Conservation (phyloP, 1,140 invertebrate genomes). For the Myzus persicae region DNA sequence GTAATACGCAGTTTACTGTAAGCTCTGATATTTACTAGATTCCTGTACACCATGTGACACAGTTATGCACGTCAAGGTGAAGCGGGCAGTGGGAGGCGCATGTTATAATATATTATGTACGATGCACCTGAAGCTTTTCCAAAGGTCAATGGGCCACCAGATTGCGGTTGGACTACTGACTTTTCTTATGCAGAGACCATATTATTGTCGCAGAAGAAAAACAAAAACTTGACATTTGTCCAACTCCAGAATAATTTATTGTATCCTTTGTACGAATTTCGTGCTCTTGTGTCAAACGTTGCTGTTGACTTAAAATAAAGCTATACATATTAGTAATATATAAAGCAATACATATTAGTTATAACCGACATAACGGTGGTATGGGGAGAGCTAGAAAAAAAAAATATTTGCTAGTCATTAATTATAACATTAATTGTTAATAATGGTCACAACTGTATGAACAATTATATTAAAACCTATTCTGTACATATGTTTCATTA, state of each 20-base stretch:
- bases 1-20: background rate
- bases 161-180: background rate
- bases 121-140: background rate
- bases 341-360: no score
- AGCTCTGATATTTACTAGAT: background rate
- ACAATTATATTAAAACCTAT: no score
- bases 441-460: no score
- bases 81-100: background rate
- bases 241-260: background rate
- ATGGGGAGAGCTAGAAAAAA: no score
- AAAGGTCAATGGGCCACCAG: slow-evolving; percentile 1
- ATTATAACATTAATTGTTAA: no score
- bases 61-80: background rate
- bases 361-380: no score
- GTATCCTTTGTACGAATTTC: background rate
- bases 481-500: background rate
- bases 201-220: background rate
- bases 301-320: background rate
- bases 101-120: background rate
- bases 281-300: background rate
- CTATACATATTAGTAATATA: no score
- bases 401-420: no score
- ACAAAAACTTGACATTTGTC: background rate
- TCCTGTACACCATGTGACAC: background rate
- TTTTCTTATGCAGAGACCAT: background rate